These are phyloP conservation scores for Prolemur simus DNA, from an alignment of 2,113 vertebrate genomes.

Conservation along the genomic window DNA sequence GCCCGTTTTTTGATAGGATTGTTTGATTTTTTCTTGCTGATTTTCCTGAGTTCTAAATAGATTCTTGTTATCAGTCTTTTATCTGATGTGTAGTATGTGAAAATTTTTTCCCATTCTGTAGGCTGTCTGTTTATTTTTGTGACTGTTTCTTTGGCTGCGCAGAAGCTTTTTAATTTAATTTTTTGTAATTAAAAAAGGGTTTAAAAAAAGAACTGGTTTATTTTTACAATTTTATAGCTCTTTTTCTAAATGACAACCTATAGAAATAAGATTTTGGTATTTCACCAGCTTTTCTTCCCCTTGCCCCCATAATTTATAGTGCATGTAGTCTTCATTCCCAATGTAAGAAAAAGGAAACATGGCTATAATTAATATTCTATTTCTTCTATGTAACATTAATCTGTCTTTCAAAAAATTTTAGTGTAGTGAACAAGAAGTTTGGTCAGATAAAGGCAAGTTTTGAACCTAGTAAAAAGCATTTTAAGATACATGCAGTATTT, in stretches of 20 bases:
- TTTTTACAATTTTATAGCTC: not conserved
- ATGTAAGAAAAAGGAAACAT: not conserved
- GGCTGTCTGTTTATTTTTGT: no score
- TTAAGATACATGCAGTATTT: not conserved
- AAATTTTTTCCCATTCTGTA: no score
- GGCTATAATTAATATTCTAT: not conserved
- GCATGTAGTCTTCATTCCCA: not conserved
- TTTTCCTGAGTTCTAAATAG: no score
- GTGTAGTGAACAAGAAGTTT: not conserved
- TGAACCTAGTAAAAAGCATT: not conserved
- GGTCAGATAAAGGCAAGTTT: not conserved
- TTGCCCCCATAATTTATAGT: not conserved
- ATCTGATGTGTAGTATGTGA: no score
- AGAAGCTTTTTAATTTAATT: no score
- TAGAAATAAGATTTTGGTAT: not conserved
- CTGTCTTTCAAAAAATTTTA: not conserved
- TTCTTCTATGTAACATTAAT: not conserved
- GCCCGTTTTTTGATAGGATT: no score
- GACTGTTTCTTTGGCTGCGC: no score
- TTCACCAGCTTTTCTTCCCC: not conserved
- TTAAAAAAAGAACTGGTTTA: not conserved
- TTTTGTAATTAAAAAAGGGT: conserved; percentile 2
- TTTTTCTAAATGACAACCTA: conserved; percentile 34
- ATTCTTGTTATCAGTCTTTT: no score
- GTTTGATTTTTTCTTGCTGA: no score